Evolutionary conservation across 2,113 vertebrate genomes (phyloP), one percentile per base, ranked within the genome.

Genomic region (Pyrgilauda ruficollis): DNA sequence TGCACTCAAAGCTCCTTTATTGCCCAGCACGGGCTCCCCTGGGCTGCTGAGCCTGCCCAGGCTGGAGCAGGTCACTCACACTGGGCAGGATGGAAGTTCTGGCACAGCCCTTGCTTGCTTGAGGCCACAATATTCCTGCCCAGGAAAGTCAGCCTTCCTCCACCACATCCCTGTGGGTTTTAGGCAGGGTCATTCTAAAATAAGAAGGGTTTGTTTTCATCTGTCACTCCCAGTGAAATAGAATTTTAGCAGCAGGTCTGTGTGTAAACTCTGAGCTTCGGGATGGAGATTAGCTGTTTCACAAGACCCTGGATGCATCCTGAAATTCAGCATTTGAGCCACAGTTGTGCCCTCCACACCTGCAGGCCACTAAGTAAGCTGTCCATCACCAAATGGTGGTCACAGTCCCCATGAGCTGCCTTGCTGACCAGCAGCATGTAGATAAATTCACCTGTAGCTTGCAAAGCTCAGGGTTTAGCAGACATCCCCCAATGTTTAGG

Each of bases 311-410:
- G 13, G 35, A 27, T 21, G 30, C 58, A 47, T 23, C 67, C 58
- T 61, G 49, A 59, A 76, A 76, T 67, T 55, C 72, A 52, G 1
- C 6, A 13, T 68, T 43, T 68, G 26, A 3, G 87, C 5, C 30
- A 31, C 0, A 0, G 0, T 4, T 61, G 10, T 55, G 22, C 41
- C 35, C 44, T 67, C 9, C 56, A 37, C 4, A 21, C 17, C 47
- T 41, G 31, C 23, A 92, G 53, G 20, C 4, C 17, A 21, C 58
- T 7, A 20, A 19, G 33, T 9, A 9, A 63, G 39, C 6, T 8
- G 4, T 33, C 20, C 49, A 27, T 47, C 4, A 5, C 43, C 10
- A 6, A 7, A 27, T 10, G 35, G 72, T 11, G 47, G 35, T 11
- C 31, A 27, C 44, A 76, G 76, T 15, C 61, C 62, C 44, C 53